Conservation (phyloP, 2,888 invertebrate genomes). For the Tinea semifulvella region DNA sequence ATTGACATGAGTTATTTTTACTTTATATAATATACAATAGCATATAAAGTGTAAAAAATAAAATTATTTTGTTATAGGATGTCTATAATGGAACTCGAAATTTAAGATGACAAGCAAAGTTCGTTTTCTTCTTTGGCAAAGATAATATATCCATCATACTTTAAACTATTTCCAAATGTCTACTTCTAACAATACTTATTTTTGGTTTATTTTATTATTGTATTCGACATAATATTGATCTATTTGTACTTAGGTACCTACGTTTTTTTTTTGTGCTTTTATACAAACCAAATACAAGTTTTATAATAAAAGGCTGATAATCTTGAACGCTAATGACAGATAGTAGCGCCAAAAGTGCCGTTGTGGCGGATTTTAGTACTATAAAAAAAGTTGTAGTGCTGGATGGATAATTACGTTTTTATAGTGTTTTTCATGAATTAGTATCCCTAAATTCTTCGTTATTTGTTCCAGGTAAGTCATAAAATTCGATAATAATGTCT, state of each 20-base stretch:
- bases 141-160: not conserved
- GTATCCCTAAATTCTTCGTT: constrained; percentile 51
- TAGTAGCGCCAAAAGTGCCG: constrained; percentile 30
- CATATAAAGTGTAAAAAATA: not conserved
- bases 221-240: no score
- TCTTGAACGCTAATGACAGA: constrained; percentile 27
- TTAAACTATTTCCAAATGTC: no score
- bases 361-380: constrained; percentile 42
- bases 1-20: no score
- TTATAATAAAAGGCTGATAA: constrained; percentile 14
- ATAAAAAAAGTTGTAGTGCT: constrained; percentile 66
- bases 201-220: no score
- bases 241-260: no score
- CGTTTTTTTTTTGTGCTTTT: no score
- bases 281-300: no score
- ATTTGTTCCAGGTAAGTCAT: constrained; percentile 55
- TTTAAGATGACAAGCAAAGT: constrained; percentile 23
- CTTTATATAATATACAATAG: no score
- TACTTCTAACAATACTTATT: no score
- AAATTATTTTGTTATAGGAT: not conserved
- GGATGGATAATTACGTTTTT: constrained; percentile 63
- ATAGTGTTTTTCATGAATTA: constrained; percentile 58
- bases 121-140: not conserved
- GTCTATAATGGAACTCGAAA: constrained; percentile 19
- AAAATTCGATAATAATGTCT: constrained; percentile 14